phyloP scores from a whole-genome alignment of 1,140 invertebrate species.

The Ceratosolen solmsi region DNA sequence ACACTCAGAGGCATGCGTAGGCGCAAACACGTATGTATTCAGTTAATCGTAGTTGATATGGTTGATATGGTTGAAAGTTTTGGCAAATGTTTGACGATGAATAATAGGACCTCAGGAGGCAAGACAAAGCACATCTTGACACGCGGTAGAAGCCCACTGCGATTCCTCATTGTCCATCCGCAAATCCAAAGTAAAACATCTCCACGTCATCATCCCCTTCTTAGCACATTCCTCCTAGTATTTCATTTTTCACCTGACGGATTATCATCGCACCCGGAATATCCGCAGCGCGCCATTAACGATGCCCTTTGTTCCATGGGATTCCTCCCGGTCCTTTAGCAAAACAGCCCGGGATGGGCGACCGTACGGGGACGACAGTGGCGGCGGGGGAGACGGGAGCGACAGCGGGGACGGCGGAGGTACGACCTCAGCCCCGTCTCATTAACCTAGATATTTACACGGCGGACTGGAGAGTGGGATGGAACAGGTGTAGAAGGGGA shows the following conservation, averaged over 20 bases:
- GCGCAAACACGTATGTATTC: too few relatives aligned
- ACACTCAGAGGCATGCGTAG: too few relatives aligned
- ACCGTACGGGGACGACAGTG: too few relatives aligned
- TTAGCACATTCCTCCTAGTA: background rate
- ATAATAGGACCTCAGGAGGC: too few relatives aligned
- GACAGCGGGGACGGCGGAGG: too few relatives aligned
- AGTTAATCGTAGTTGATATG: too few relatives aligned
- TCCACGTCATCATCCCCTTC: background rate
- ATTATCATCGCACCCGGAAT: background rate
- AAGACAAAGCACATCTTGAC: background rate
- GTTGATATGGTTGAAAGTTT: too few relatives aligned
- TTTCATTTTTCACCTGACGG: background rate
- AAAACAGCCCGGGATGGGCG: background rate
- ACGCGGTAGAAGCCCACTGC: background rate
- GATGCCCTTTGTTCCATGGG: slow-evolving; percentile 19
- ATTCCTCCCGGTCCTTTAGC: background rate
- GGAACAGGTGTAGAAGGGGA: background rate
- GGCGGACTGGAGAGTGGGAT: background rate
- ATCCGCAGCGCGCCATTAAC: background rate
- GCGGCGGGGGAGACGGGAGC: too few relatives aligned
- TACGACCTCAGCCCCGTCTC: slow-evolving; percentile 51
- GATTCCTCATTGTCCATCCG: background rate
- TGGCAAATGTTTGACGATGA: too few relatives aligned
- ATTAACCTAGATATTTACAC: slow-evolving; percentile 59
- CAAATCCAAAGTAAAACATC: background rate